Conservation (phyloP, 2,797 vertebrate species). For the Chaetophractus vellerosus region DNA sequence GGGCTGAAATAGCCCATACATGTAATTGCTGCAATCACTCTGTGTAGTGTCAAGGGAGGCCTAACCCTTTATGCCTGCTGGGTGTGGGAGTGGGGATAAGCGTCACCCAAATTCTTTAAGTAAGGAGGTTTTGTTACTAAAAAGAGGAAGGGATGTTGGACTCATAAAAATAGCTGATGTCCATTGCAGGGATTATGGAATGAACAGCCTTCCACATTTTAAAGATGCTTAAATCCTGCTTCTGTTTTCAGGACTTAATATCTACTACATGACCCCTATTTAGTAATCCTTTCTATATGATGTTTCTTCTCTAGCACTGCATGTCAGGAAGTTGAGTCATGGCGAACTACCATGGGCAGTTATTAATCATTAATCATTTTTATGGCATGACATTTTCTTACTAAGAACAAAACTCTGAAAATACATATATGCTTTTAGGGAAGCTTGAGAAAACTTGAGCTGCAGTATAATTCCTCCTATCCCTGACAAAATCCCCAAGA, state of each 20-base stretch:
- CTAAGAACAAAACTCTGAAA: background rate
- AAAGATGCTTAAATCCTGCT: background rate
- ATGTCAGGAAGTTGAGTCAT: constrained; percentile 21
- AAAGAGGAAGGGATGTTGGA: background rate
- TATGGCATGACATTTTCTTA: background rate
- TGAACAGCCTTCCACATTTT: constrained; percentile 1
- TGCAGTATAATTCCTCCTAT: constrained; percentile 1
- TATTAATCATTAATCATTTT: constrained; percentile 53
- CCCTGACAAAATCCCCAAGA: background rate
- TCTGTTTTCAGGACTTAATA: constrained; percentile 30
- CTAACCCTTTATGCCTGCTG: background rate
- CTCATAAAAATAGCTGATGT: background rate
- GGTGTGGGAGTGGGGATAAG: background rate
- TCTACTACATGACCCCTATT: constrained; percentile 49
- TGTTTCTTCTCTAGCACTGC: background rate
- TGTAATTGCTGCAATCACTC: background rate
- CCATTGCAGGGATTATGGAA: background rate
- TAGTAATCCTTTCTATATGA: background rate
- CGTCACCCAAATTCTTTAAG: background rate
- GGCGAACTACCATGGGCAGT: background rate
- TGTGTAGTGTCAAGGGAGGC: background rate
- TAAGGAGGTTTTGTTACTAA: background rate
- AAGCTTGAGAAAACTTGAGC: background rate
- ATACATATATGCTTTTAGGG: background rate
- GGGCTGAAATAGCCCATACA: background rate